Evolutionary conservation across 1,140 invertebrate genomes (phyloP).

Genomic region (Penaeus japonicus): DNA sequence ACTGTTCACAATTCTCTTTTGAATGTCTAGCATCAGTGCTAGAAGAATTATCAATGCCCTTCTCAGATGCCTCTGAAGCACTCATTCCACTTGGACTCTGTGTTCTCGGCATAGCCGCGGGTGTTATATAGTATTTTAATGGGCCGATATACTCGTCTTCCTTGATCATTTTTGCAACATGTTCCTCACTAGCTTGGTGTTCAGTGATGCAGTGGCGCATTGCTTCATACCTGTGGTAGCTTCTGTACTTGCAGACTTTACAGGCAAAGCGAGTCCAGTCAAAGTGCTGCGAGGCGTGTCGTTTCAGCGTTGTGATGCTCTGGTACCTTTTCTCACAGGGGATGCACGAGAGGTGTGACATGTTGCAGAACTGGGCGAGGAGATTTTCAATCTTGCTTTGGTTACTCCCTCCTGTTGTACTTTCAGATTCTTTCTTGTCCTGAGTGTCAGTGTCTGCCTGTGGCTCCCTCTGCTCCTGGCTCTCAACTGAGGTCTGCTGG

Average conservation of each 20-base stretch:
- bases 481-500: no score
- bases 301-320: conserved; percentile 17
- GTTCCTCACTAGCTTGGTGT: conserved; percentile 10
- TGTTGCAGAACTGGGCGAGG: conserved; percentile 22
- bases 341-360: conserved; percentile 16
- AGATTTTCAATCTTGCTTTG: background rate
- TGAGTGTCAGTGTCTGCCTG: background rate
- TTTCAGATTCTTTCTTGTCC: background rate
- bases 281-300: conserved; percentile 25
- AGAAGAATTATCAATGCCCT: background rate
- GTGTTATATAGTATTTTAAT: conserved; percentile 16
- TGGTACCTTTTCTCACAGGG: conserved; percentile 42
- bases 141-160: conserved; percentile 23
- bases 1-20: background rate
- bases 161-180: background rate
- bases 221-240: conserved; percentile 35
- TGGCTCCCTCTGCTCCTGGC: no score
- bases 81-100: background rate
- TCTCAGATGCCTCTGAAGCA: background rate
- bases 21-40: background rate
- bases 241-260: conserved; percentile 1
- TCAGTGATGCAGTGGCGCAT: conserved; percentile 4
- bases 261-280: conserved; percentile 39
- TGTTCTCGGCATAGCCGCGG: background rate
- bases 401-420: background rate